Evolutionary conservation across 2,888 invertebrate genomes (phyloP).

Genomic region (Agapostemon virescens): DNA sequence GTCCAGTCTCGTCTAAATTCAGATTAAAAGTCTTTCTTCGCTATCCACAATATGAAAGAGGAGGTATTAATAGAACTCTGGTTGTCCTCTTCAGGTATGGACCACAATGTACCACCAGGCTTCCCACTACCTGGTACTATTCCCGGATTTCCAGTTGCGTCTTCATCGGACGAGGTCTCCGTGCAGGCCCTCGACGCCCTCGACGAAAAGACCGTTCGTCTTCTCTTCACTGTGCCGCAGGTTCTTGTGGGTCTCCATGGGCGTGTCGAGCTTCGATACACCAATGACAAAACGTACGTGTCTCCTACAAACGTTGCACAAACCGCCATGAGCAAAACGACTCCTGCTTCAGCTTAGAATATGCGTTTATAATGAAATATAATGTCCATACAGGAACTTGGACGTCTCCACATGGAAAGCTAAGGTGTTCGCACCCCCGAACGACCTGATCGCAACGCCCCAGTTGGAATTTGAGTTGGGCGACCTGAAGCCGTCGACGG

Average conservation of each 20-base stretch:
- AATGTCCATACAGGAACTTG: conserved; percentile 82
- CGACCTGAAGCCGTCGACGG: conserved; percentile 88
- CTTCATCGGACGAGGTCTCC: conserved; percentile 81
- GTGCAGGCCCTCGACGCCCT: conserved; percentile 87
- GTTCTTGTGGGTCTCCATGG: conserved; percentile 93
- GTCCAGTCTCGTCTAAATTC: not conserved
- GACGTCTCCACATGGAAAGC: conserved; percentile 89
- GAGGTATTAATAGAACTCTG: not conserved
- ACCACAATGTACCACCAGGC: conserved; percentile 72
- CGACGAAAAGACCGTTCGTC: conserved; percentile 89
- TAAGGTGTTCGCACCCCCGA: conserved; percentile 93
- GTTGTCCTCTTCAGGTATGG: conserved; percentile 66
- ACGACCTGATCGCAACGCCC: conserved; percentile 91
- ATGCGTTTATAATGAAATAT: too few species aligned
- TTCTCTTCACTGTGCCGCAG: conserved; percentile 91
- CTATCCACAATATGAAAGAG: not conserved
- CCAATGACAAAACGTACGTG: conserved; percentile 85
- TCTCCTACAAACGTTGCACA: not conserved
- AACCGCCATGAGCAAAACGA: not conserved
- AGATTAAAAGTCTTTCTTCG: not conserved
- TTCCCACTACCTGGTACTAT: conserved; percentile 67
- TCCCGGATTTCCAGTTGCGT: conserved; percentile 64
- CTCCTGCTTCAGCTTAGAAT: not conserved
- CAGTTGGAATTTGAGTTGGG: conserved; percentile 92
- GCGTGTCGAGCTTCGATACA: conserved; percentile 92